phyloP scores from a whole-genome alignment of 2,113 vertebrate genomes.

The Ahaetulla prasina region DNA sequence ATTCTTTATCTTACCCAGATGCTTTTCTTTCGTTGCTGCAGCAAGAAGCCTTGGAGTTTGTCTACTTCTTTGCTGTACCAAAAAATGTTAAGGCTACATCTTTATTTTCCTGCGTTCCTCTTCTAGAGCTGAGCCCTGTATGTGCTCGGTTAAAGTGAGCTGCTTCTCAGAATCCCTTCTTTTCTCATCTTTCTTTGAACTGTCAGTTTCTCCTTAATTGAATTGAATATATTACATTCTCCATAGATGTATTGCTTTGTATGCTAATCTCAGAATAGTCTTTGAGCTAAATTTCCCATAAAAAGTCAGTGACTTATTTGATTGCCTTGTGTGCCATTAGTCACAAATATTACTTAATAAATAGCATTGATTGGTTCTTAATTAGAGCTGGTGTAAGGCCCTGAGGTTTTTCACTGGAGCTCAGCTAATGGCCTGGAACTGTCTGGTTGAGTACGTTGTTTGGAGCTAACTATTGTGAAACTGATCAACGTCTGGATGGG shows the following conservation, averaged over 20 bases:
- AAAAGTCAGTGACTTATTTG: not conserved
- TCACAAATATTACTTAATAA: not conserved
- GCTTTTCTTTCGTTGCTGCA: not conserved
- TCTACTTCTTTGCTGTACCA: not conserved
- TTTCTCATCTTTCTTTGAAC: not conserved
- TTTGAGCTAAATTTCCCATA: not conserved
- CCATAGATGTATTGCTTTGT: not conserved
- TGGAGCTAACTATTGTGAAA: not conserved
- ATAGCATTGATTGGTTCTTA: not conserved
- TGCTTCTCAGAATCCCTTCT: not conserved
- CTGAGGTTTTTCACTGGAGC: not conserved
- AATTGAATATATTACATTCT: not conserved
- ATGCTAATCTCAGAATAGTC: not conserved
- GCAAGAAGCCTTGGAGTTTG: not conserved
- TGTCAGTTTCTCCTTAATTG: not conserved
- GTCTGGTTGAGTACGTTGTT: not conserved
- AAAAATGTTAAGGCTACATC: not conserved
- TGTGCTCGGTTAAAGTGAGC: not conserved
- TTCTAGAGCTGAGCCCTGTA: not conserved
- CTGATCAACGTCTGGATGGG: not conserved
- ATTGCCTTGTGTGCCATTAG: not conserved
- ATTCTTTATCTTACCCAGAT: not conserved
- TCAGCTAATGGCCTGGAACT: not conserved
- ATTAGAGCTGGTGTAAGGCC: not conserved
- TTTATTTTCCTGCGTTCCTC: not conserved